phyloP scores from a whole-genome alignment of 2,888 invertebrate species.

The Phania funesta region DNA sequence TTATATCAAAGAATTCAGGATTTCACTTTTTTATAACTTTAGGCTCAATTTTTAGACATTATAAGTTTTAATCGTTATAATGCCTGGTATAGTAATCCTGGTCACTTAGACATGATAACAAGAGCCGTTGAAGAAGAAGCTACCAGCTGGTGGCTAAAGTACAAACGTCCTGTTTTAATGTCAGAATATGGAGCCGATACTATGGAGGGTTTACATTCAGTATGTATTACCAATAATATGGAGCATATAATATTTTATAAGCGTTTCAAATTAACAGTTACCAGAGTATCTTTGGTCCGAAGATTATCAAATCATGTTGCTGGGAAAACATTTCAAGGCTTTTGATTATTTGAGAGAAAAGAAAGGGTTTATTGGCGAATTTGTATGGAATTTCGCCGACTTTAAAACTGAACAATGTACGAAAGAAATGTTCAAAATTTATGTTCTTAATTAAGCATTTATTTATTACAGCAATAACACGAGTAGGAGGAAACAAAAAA shows the following conservation, averaged over 20 bases:
- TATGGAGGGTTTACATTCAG: slow-evolving; percentile 93
- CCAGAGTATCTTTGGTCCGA: slow-evolving; percentile 96
- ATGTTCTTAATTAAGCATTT: not conserved
- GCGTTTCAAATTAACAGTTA: slow-evolving; percentile 80
- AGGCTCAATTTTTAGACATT: slow-evolving; percentile 91
- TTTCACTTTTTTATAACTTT: not conserved
- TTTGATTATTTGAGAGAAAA: slow-evolving; percentile 89
- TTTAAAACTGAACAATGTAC: slow-evolving; percentile 96
- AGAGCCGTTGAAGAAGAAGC: slow-evolving; percentile 88
- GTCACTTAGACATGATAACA: slow-evolving; percentile 88
- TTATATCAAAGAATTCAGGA: not conserved
- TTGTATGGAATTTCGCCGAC: slow-evolving; percentile 99
- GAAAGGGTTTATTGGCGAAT: slow-evolving; percentile 96
- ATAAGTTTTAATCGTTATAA: slow-evolving; percentile 98
- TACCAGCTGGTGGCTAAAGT: slow-evolving; percentile 87
- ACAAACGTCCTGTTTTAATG: slow-evolving; percentile 94
- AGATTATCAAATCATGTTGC: slow-evolving; percentile 92
- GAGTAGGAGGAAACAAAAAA: slow-evolving; percentile 93
- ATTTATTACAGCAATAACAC: slow-evolving; percentile 83
- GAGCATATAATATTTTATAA: not conserved
- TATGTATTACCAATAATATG: slow-evolving; percentile 79
- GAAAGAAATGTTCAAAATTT: slow-evolving; percentile 67
- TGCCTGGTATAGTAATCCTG: slow-evolving; percentile 95
- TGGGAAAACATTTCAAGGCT: slow-evolving; percentile 93
- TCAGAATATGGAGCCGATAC: slow-evolving; percentile 98